Conservation (phyloP, 2,888 invertebrate species). For the Phortica okadai region DNA sequence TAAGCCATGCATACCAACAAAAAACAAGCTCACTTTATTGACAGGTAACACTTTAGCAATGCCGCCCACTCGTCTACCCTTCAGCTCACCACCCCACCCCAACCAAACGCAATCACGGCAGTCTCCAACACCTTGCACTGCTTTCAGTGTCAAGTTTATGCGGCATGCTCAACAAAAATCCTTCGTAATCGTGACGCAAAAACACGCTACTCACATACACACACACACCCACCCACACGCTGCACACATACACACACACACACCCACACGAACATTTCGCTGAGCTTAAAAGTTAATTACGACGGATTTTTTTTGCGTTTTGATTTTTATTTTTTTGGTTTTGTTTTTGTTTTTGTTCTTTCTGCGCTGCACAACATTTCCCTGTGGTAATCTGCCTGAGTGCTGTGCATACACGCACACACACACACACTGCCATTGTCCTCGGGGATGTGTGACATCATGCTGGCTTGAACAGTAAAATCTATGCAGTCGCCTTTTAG, state of each 20-base stretch:
- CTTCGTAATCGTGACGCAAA: neutral
- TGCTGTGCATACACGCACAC: neutral
- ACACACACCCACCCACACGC: neutral
- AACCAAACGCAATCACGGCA: neutral
- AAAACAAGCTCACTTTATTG: too few relatives aligned
- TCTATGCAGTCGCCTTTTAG: neutral
- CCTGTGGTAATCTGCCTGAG: conserved; percentile 11
- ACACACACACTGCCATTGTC: neutral
- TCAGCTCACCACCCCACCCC: neutral
- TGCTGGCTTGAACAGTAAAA: neutral
- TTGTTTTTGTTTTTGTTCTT: neutral
- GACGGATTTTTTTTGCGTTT: neutral
- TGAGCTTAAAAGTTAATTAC: neutral
- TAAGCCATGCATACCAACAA: too few relatives aligned
- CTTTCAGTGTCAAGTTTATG: conserved; percentile 59
- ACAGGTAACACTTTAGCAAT: too few relatives aligned
- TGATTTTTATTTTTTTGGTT: neutral
- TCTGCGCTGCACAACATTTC: neutral
- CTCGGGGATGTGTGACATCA: neutral
- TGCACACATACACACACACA: neutral
- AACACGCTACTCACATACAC: neutral
- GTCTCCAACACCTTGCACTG: conserved; percentile 4
- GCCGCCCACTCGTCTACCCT: neutral
- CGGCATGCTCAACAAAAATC: conserved; percentile 40
- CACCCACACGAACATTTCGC: neutral